Evolutionary conservation across 2,113 vertebrate genomes (phyloP).

Genomic region (Puma concolor): DNA sequence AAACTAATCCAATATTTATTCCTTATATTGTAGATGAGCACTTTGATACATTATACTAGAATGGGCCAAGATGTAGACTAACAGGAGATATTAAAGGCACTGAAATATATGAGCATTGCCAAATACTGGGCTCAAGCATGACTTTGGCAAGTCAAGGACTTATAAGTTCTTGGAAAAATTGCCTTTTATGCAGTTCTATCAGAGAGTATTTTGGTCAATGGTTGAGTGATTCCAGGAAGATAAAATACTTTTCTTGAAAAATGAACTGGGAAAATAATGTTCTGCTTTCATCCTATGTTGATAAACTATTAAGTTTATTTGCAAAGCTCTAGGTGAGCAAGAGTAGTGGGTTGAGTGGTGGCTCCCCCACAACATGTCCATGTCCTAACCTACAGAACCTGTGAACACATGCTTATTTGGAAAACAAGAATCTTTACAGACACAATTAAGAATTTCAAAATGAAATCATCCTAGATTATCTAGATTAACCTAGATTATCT

Average conservation of each 20-base stretch:
- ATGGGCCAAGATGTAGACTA: background rate
- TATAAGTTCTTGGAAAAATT: background rate
- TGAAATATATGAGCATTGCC: background rate
- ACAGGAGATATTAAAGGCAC: background rate
- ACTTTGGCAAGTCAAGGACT: background rate
- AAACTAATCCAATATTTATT: background rate
- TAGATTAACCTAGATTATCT: background rate
- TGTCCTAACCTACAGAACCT: background rate
- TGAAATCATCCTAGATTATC: background rate
- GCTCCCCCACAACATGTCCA: fast-evolving
- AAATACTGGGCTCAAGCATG: background rate
- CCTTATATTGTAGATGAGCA: background rate
- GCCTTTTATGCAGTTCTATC: background rate
- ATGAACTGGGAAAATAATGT: background rate
- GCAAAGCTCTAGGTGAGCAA: background rate
- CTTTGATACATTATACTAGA: background rate
- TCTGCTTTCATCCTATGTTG: background rate
- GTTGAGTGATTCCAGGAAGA: background rate
- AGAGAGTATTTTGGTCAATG: background rate
- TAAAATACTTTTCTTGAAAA: background rate
- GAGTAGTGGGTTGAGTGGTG: background rate
- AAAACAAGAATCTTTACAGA: background rate
- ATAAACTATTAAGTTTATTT: background rate
- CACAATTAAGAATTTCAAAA: background rate
- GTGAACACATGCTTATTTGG: background rate